These are phyloP conservation scores for Puntigrus tetrazona DNA, from an alignment of 2,113 vertebrate genomes.

Conservation along the genomic window DNA sequence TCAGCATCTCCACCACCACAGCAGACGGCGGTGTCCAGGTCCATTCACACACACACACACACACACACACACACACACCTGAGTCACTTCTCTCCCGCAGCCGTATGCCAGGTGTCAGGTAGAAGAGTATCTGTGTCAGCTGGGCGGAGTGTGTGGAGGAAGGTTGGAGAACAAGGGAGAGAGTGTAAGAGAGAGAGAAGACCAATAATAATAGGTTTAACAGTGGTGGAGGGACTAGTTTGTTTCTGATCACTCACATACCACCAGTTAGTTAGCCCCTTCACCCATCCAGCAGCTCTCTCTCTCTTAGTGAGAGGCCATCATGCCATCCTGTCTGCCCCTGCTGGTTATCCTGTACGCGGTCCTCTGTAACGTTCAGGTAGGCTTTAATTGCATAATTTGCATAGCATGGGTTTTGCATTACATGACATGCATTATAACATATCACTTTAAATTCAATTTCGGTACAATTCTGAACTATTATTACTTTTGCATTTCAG, in stretches of 20 bases:
- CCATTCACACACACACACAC: background rate
- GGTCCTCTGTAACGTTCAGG: conserved; percentile 62
- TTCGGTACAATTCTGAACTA: too few species aligned
- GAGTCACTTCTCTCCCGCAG: conserved; percentile 50
- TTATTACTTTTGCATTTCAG: too few species aligned
- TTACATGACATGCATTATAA: background rate
- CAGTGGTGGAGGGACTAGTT: conserved; percentile 56
- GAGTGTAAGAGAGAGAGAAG: conserved; percentile 70
- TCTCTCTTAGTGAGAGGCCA: conserved; percentile 51
- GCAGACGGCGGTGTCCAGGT: conserved; percentile 44
- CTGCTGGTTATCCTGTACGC: conserved; percentile 62
- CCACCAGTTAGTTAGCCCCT: background rate
- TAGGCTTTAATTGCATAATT: conserved; percentile 58
- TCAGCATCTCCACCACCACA: conserved; percentile 36
- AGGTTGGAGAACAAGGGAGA: conserved; percentile 30
- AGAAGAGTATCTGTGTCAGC: conserved; percentile 53
- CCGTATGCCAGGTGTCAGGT: conserved; percentile 83
- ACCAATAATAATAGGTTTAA: conserved; percentile 69
- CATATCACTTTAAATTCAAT: too few species aligned
- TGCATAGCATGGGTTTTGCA: background rate
- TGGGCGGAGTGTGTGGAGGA: conserved; percentile 49
- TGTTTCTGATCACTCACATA: conserved; percentile 24
- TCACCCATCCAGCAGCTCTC: background rate
- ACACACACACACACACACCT: background rate
- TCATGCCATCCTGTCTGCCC: conserved; percentile 64